phyloP scores from a whole-genome alignment of 2,113 vertebrate genomes.

The Mellivora capensis region DNA sequence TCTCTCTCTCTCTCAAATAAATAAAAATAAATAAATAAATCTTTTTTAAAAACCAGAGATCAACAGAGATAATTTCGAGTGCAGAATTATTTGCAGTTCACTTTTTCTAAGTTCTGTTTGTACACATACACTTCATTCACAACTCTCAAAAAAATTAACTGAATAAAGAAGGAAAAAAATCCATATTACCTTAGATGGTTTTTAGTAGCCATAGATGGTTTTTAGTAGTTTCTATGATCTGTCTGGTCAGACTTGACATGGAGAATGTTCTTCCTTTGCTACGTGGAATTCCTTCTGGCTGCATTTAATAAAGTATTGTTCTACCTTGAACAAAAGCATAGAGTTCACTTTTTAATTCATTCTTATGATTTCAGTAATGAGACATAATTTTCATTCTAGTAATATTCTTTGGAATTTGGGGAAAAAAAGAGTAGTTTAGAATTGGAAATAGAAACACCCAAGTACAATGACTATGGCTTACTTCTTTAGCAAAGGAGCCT shows the following conservation, averaged over 20 bases:
- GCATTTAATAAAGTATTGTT: background rate
- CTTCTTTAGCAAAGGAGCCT: constrained; percentile 3
- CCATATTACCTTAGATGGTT: background rate
- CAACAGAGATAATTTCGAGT: background rate
- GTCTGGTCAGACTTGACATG: background rate
- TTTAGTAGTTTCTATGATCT: background rate
- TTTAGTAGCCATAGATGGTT: background rate
- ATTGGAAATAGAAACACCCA: constrained; percentile 2
- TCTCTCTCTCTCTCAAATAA: background rate
- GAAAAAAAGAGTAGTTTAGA: background rate
- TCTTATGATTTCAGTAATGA: constrained; percentile 38
- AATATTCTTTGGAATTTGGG: constrained; percentile 34
- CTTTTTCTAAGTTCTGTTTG: background rate
- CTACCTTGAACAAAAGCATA: background rate
- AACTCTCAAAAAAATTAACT: constrained; percentile 18
- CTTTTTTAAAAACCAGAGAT: background rate
- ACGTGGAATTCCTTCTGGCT: background rate
- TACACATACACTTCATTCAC: background rate
- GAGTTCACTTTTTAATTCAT: background rate
- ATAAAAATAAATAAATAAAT: background rate
- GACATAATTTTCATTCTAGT: constrained; percentile 2
- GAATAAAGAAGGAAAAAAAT: background rate
- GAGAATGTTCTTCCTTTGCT: background rate
- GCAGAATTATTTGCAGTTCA: background rate
- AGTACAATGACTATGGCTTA: background rate